phyloP scores from a whole-genome alignment of 1,140 invertebrate species.

The Calliopsis andreniformis region DNA sequence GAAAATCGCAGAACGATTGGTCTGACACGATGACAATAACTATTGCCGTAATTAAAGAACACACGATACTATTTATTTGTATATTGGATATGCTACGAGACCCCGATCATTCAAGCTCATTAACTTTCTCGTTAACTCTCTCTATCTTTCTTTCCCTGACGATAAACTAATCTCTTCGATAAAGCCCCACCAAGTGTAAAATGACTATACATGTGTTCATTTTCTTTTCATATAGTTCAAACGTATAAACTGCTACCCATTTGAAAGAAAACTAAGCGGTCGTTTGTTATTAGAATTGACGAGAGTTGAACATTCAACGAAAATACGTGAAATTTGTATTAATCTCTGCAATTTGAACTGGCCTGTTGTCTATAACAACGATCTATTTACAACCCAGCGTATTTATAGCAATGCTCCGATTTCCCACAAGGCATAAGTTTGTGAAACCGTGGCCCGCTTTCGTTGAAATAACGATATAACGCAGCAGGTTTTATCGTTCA shows the following conservation, averaged over 20 bases:
- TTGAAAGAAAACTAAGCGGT: not conserved
- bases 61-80: conserved; percentile 9
- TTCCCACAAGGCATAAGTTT: not conserved
- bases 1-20: not conserved
- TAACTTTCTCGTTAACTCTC: not conserved
- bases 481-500: not conserved
- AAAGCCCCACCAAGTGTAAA: not conserved
- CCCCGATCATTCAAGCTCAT: not conserved
- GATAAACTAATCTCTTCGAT: not conserved
- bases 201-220: not conserved
- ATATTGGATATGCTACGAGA: not conserved
- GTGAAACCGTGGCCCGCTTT: not conserved
- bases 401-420: conserved; percentile 5
- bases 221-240: not conserved
- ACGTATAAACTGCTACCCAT: not conserved
- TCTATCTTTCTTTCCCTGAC: not conserved
- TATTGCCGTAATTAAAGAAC: too few relatives aligned
- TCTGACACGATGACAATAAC: not conserved
- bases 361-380: too few relatives aligned
- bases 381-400: conserved; percentile 6
- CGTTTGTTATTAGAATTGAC: not conserved
- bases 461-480: not conserved
- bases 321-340: too few relatives aligned
- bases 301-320: not conserved
- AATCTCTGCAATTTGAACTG: too few relatives aligned